Conservation (phyloP, 2,888 invertebrate genomes). For the Lithosia quadra region DNA sequence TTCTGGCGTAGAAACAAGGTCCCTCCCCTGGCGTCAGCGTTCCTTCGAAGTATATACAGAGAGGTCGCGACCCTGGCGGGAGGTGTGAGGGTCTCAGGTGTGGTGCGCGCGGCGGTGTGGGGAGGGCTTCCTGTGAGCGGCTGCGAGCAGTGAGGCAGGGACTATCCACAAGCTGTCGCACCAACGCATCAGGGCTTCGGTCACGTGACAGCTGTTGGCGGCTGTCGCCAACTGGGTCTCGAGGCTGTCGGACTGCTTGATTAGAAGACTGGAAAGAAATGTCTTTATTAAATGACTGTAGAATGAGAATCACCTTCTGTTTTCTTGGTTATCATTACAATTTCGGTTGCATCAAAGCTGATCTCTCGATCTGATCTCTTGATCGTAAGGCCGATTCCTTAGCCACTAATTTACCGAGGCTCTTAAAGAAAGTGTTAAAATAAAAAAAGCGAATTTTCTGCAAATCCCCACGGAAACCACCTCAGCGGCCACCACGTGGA, state of each 20-base stretch:
- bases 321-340: not conserved
- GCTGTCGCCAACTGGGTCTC: conserved; percentile 94
- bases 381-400: too few relatives aligned
- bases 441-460: too few relatives aligned
- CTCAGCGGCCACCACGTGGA: too few relatives aligned
- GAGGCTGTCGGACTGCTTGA: conserved; percentile 88
- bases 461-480: too few relatives aligned
- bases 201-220: conserved; percentile 94
- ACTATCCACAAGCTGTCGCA: conserved; percentile 93
- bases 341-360: too few relatives aligned
- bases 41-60: not conserved
- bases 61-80: not conserved
- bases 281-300: not conserved
- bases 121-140: conserved; percentile 83
- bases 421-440: too few relatives aligned
- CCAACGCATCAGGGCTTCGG: conserved; percentile 93
- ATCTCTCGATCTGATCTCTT: too few relatives aligned
- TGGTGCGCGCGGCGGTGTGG: conserved; percentile 71
- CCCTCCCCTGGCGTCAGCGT: not conserved
- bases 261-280: conserved; percentile 83
- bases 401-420: too few relatives aligned
- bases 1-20: too few relatives aligned
- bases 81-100: conserved; percentile 59
- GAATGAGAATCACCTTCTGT: not conserved
- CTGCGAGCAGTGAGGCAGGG: conserved; percentile 89